Percentiles rank a stretch among this genome's conserved stretches.
These are phyloP conservation scores for Typhlichthys eigenmanni DNA, from an alignment of 2,797 vertebrate species.

Conservation along the genomic window DNA sequence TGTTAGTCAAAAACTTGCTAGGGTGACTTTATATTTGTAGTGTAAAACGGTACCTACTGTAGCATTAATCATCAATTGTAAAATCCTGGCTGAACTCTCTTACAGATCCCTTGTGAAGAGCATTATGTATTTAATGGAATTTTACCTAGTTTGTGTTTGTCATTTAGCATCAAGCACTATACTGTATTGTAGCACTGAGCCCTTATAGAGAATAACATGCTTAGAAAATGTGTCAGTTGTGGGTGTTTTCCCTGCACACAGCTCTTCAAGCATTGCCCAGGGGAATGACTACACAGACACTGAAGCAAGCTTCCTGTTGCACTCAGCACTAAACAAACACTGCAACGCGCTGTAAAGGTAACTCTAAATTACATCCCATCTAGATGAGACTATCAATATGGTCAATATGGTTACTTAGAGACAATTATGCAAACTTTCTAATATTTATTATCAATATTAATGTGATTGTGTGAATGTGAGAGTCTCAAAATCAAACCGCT, in stretches of 20 bases:
- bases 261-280: not conserved
- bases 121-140: not conserved
- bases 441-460: not conserved
- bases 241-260: constrained; percentile 45
- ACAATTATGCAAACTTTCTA: not conserved
- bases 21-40: not conserved
- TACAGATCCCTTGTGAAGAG: not conserved
- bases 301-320: constrained; percentile 48
- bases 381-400: constrained; percentile 20
- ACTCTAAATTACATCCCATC: constrained; percentile 26
- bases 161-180: constrained; percentile 5
- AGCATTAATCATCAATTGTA: not conserved
- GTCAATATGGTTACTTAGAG: constrained; percentile 7
- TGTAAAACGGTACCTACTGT: not conserved
- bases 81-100: not conserved
- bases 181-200: constrained; percentile 24
- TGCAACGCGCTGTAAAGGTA: not conserved
- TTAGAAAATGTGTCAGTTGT: constrained; percentile 30
- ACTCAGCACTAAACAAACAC: constrained; percentile 21
- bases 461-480: too few species aligned
- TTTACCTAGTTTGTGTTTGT: constrained; percentile 1
- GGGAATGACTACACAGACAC: constrained; percentile 29
- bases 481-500: not conserved
- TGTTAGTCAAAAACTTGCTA: not conserved
- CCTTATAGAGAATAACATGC: constrained; percentile 39